These are phyloP conservation scores for Oncorhynchus nerka DNA, from an alignment of 2,113 vertebrate species.

Conservation along the genomic window DNA sequence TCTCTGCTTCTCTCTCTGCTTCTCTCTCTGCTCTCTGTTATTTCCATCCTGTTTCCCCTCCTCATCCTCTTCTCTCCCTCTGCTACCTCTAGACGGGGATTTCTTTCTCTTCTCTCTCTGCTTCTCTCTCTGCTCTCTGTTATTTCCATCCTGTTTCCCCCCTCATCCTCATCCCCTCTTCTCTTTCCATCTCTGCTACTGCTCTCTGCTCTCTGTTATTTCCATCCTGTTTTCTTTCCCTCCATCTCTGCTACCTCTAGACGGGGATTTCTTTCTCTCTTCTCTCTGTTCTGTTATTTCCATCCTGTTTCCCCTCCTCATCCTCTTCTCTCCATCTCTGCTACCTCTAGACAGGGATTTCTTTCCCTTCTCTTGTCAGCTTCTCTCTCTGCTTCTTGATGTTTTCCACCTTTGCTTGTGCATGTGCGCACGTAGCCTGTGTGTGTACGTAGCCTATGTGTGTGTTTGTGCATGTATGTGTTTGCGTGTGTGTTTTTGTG, in stretches of 20 bases:
- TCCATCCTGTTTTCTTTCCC: slow-evolving; percentile 28
- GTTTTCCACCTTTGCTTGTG: background rate
- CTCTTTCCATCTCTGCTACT: slow-evolving; percentile 34
- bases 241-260: slow-evolving; percentile 36
- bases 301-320: slow-evolving; percentile 32
- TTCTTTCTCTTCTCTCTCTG: background rate
- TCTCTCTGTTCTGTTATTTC: slow-evolving; percentile 30
- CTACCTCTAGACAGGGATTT: slow-evolving; percentile 25
- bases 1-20: no score
- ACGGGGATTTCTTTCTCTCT: background rate
- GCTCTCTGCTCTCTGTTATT: slow-evolving; percentile 33
- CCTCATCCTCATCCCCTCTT: slow-evolving; percentile 45
- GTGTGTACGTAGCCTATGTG: background rate
- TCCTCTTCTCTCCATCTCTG: slow-evolving; percentile 30
- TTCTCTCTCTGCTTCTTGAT: slow-evolving; percentile 19
- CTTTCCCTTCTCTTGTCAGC: background rate
- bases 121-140: slow-evolving; percentile 22
- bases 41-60: slow-evolving; percentile 30
- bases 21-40: slow-evolving; percentile 23
- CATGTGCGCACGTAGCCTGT: no score
- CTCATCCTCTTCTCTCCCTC: slow-evolving; percentile 37
- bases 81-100: slow-evolving; percentile 27
- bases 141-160: slow-evolving; percentile 26
- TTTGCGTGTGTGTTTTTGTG: slow-evolving; percentile 25
- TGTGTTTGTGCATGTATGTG: no score